phyloP scores from a whole-genome alignment of 2,888 invertebrate genomes.

The Cybosia mesomella region DNA sequence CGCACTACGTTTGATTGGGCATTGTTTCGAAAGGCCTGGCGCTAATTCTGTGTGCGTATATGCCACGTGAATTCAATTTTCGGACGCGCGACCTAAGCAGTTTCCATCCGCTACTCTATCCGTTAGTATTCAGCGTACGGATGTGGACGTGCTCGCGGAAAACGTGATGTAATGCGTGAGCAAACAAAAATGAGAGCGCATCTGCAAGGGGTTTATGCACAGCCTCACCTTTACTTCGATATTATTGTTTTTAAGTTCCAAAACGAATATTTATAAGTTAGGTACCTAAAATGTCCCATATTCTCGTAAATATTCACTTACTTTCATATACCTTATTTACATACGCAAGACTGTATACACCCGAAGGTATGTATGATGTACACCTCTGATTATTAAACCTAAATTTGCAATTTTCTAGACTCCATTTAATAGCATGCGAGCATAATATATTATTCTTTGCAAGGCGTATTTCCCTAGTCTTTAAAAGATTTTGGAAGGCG shows the following conservation, averaged over 20 bases:
- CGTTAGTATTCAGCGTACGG: constrained; percentile 73
- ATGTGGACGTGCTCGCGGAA: constrained; percentile 68
- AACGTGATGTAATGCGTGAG: constrained; percentile 71
- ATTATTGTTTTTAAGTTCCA: constrained; percentile 55
- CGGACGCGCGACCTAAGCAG: constrained; percentile 64
- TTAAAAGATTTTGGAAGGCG: too few species aligned
- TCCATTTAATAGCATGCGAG: too few species aligned
- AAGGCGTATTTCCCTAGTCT: too few species aligned
- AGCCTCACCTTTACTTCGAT: constrained; percentile 51
- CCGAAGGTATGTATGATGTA: too few species aligned
- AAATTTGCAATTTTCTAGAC: too few species aligned
- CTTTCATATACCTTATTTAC: too few species aligned
- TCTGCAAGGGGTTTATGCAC: constrained; percentile 66
- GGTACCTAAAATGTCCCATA: too few species aligned
- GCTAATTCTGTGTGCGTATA: constrained; percentile 68
- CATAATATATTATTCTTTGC: too few species aligned
- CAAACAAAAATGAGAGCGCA: constrained; percentile 73
- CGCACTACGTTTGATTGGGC: constrained; percentile 76
- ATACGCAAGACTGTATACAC: too few species aligned
- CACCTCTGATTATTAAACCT: too few species aligned
- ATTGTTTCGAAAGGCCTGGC: constrained; percentile 71
- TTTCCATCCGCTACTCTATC: constrained; percentile 60
- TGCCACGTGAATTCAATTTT: constrained; percentile 79
- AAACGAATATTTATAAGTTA: not conserved
- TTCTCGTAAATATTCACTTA: too few species aligned